Evolutionary conservation across 2,797 vertebrate species (phyloP).

Genomic region (Tinamus major): DNA sequence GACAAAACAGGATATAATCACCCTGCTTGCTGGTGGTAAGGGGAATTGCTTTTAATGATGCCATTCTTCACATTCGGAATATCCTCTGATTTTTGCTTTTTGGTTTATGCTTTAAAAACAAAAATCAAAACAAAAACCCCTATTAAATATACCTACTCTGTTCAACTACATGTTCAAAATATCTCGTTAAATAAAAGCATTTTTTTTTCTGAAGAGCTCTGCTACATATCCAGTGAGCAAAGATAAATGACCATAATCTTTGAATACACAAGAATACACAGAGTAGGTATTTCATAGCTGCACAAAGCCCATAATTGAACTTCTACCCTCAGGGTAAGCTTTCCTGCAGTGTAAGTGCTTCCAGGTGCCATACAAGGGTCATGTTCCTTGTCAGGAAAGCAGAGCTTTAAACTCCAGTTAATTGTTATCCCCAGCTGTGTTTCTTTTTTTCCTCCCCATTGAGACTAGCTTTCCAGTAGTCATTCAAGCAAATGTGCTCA

Average conservation of each 20-base stretch:
- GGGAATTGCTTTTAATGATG: not conserved
- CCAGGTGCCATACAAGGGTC: conserved; percentile 24
- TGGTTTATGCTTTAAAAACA: not conserved
- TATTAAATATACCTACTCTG: not conserved
- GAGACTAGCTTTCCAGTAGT: conserved; percentile 45
- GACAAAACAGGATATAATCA: not conserved
- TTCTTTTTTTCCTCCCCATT: not conserved
- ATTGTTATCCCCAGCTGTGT: conserved; percentile 46
- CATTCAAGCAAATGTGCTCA: conserved; percentile 54
- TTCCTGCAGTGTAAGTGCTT: conserved; percentile 53
- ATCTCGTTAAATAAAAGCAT: conserved; percentile 31
- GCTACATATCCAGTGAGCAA: not conserved
- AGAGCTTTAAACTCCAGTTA: conserved; percentile 57
- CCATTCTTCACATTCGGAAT: not conserved
- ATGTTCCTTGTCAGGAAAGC: conserved; percentile 40
- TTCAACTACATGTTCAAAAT: conserved; percentile 16
- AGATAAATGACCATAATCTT: conserved; percentile 47
- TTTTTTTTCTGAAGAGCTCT: not conserved
- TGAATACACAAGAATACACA: conserved; percentile 19
- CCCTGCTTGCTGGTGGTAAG: not conserved
- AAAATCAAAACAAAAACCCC: conserved; percentile 28
- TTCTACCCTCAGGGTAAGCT: conserved; percentile 61
- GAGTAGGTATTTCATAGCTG: conserved; percentile 43
- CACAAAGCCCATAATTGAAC: conserved; percentile 60
- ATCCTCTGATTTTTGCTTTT: not conserved